Evolutionary conservation across 2,888 invertebrate genomes (phyloP).

Genomic region (Timema cristinae): DNA sequence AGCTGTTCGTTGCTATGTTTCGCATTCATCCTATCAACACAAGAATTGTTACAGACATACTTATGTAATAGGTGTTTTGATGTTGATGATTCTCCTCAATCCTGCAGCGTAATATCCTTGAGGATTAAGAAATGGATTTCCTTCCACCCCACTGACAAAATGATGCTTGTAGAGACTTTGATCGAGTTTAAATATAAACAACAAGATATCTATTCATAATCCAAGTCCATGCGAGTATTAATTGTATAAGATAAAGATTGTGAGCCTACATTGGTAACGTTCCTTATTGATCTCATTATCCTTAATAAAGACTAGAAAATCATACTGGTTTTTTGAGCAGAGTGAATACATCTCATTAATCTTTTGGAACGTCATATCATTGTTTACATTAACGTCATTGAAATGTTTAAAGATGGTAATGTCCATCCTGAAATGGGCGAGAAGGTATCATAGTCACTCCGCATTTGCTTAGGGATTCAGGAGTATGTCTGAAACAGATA

Average conservation of each 20-base stretch:
- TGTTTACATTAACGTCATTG: neutral
- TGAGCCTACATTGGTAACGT: neutral
- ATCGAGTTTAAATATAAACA: neutral
- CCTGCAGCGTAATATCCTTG: no score
- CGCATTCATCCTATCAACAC: no score
- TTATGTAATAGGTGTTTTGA: no score
- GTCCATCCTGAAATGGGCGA: neutral
- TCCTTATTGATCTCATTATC: neutral
- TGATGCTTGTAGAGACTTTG: neutral
- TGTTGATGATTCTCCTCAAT: no score
- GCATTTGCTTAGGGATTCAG: neutral
- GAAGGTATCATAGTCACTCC: neutral
- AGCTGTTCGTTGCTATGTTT: no score
- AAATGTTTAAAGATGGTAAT: neutral
- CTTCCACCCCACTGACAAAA: neutral
- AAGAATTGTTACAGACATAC: no score
- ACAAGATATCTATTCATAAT: neutral
- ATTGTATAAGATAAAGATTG: no score
- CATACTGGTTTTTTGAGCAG: neutral
- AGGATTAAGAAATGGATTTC: no score
- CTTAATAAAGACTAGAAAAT: neutral
- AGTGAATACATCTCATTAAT: neutral
- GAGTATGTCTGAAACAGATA: neutral
- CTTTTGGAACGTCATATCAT: neutral
- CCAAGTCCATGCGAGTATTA: neutral